A percentile compares a stretch with the other conserved stretches of the same genome.
Conservation (phyloP, 2,888 invertebrate species). For the Boloria euphrosyne region DNA sequence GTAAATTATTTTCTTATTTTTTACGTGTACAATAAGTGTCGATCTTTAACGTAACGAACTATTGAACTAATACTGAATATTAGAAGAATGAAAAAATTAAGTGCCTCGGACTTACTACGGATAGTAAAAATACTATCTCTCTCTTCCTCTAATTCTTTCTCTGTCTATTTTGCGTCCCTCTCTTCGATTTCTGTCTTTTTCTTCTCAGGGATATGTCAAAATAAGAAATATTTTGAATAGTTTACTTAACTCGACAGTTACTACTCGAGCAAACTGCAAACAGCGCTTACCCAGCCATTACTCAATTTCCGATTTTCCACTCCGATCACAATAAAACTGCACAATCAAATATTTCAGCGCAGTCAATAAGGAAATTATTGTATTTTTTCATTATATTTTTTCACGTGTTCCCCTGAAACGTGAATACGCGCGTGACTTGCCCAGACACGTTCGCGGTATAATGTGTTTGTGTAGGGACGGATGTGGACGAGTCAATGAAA, state of each 20-base stretch:
- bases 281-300: conserved; percentile 49
- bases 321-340: conserved; percentile 60
- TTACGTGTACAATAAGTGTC: too few relatives aligned
- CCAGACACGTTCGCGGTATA: neutral
- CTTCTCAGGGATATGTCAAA: neutral
- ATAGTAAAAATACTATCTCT: too few relatives aligned
- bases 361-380: conserved; percentile 36
- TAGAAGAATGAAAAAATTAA: too few relatives aligned
- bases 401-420: neutral
- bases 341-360: conserved; percentile 60
- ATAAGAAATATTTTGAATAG: too few relatives aligned
- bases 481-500: too few relatives aligned
- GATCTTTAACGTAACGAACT: too few relatives aligned
- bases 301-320: conserved; percentile 68
- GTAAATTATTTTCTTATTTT: too few relatives aligned
- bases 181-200: neutral
- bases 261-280: neutral
- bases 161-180: too few relatives aligned
- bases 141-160: too few relatives aligned
- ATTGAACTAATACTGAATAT: too few relatives aligned
- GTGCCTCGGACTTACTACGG: too few relatives aligned
- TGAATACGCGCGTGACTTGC: neutral
- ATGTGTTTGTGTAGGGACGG: neutral
- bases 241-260: neutral
- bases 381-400: conserved; percentile 14